Evolutionary conservation across 1,140 invertebrate genomes (phyloP), one percentile per base, ranked within the genome.

Genomic region (Pogonognathellus flavescens): DNA sequence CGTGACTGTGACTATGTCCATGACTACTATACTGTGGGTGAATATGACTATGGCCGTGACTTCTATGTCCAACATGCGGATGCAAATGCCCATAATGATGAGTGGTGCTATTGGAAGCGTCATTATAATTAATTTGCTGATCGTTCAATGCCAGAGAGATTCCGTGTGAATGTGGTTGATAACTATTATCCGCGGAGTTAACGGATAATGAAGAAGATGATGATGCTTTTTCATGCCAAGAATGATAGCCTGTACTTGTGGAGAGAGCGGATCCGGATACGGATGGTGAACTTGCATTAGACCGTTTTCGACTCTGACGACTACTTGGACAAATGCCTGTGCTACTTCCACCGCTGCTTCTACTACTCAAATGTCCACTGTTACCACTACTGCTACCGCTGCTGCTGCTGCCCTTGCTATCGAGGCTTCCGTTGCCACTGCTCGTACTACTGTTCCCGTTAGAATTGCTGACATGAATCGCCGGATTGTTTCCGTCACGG

Each of bases 161-260:
- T 66, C 62, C 62, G 13, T 50, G 18, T 1, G 72, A 41, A 6
- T 41, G 31, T 41, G 31, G 6, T 3, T 41, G 16, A 18, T 52
- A 80, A 80, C 11, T 50, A 22, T 31, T 20, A 52, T 52, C 72
- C 16, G 18, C 8, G 1, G 72, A 80, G 11, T 8, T 49, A 6
- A 11, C n/a, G 31, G 31, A 41, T 13, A 18, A 70, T 4, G 62
- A 1, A 0, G 25, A 55, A 16, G 50, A 81, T 7, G 50, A 81
- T 7, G 52, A 8, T 52, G 72, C 14, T 50, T 87, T 87, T 0
- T 85, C 86, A 62, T 80, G 49, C 86, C 86, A 87, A 18, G 86
- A 87, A 14, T 85, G 84, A 50, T 87, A 87, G n/a, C 86, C 86
- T 7, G 53, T 49, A n/a, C 84, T 85, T 10, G 50, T 22, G 14